Conservation (phyloP, 2,797 vertebrate species). For the Melanotaenia maccullochi region DNA sequence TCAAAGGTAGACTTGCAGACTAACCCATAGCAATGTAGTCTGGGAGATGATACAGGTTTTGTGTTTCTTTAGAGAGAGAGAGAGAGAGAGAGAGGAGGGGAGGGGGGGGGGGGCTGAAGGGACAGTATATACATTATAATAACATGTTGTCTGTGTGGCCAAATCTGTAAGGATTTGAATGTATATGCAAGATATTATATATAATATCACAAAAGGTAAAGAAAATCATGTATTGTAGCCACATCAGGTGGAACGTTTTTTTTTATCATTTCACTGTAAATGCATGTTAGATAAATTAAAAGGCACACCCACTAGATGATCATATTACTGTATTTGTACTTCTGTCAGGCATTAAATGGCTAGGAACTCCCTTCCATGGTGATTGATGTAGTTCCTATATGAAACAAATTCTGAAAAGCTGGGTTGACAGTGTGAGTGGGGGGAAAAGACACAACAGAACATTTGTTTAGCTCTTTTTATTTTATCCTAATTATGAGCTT, state of each 20-base stretch:
- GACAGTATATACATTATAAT: too few relatives aligned
- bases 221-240: not conserved
- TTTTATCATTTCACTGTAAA: not conserved
- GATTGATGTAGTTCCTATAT: not conserved
- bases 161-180: too few relatives aligned
- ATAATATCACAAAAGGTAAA: too few relatives aligned
- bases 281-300: not conserved
- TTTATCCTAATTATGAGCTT: too few relatives aligned
- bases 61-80: too few relatives aligned
- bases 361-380: not conserved
- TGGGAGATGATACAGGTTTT: too few relatives aligned
- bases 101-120: too few relatives aligned
- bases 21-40: too few relatives aligned
- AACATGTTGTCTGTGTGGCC: too few relatives aligned
- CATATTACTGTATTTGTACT: not conserved
- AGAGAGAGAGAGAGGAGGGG: too few relatives aligned
- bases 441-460: not conserved
- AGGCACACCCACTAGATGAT: not conserved
- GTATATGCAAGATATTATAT: too few relatives aligned
- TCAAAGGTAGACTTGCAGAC: too few relatives aligned
- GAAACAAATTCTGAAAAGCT: not conserved
- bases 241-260: not conserved
- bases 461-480: not conserved
- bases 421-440: not conserved
- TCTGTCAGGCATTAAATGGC: not conserved